Evolutionary conservation across 2,113 vertebrate genomes (phyloP).

Genomic region (Pangasianodon gigas): DNA sequence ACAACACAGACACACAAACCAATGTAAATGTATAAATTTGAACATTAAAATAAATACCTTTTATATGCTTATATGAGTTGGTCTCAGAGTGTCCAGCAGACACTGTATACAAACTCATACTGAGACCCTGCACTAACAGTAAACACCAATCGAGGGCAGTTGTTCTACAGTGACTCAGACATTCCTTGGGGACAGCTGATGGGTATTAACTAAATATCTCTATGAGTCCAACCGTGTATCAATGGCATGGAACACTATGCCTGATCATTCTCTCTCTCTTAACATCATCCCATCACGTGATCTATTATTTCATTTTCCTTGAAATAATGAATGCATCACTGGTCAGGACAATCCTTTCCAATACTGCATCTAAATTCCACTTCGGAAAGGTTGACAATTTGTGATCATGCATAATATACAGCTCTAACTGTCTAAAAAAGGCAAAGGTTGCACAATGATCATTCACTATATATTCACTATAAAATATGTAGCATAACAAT

Average conservation of each 20-base stretch:
- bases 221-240: constrained; percentile 56
- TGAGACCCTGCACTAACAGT: background rate
- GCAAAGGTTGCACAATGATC: background rate
- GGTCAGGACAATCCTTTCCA: background rate
- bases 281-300: background rate
- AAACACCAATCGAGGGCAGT: constrained; percentile 25
- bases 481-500: background rate
- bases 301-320: background rate
- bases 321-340: background rate
- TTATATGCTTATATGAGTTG: background rate
- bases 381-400: background rate
- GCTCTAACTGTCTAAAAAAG: background rate
- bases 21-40: background rate
- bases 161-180: constrained; percentile 64
- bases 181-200: constrained; percentile 63
- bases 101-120: background rate
- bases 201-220: constrained; percentile 62
- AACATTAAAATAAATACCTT: background rate
- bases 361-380: background rate
- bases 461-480: background rate
- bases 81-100: background rate
- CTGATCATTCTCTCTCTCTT: constrained; percentile 19
- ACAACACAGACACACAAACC: background rate
- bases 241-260: constrained; percentile 50
- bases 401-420: background rate